Evolutionary conservation across 2,888 invertebrate species (phyloP), one percentile per base, ranked within the genome.

Genomic region (Poecilobothrus nobilitatus): DNA sequence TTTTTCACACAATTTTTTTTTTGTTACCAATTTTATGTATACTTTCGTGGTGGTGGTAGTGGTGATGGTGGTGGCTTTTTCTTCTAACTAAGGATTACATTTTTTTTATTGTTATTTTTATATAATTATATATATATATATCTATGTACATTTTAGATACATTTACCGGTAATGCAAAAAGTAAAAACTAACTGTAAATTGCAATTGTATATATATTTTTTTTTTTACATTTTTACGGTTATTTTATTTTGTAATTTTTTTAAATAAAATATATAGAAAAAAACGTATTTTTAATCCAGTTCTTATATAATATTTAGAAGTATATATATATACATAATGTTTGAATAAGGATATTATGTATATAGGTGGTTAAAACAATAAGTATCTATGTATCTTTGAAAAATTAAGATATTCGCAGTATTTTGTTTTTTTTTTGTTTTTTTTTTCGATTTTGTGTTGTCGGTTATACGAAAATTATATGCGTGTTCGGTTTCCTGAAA

Each of bases 381-480:
- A 27, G 68, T 63, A 12, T 22, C 33, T 63, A 34, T 20, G 2
- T n/a, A 63, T 41, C 65, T 34, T 67, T n/a, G 66, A 67, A 41
- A 61, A 63, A 18, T 41, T 22, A 27, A 22, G 20, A 63, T 34
- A 20, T 53, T 27, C 18, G 37, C 27, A 34, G 69, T 68, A 69
- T 67, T 71, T 67, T n/a, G n/a, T 70, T 70, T 70, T 61, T 27
- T 27, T 27, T 27, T 27, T 5, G 27, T 27, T 27, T 27, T 27
- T 27, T 27, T 27, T 27, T 27, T 27, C 27, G 27, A 5, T 27
- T 27, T 27, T 27, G 2, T 27, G 2, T 27, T 5, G 27, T 27
- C 27, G 27, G 27, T 27, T 64, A 41, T 69, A 70, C 66, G 69
- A 67, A 70, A 64, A 64, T 20, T n/a, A 65, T 61, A 53, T 37